Percentiles rank a stretch among this genome's conserved stretches.
phyloP scores from a whole-genome alignment of 2,888 invertebrate species.

The Glyphotaelius pellucidus region DNA sequence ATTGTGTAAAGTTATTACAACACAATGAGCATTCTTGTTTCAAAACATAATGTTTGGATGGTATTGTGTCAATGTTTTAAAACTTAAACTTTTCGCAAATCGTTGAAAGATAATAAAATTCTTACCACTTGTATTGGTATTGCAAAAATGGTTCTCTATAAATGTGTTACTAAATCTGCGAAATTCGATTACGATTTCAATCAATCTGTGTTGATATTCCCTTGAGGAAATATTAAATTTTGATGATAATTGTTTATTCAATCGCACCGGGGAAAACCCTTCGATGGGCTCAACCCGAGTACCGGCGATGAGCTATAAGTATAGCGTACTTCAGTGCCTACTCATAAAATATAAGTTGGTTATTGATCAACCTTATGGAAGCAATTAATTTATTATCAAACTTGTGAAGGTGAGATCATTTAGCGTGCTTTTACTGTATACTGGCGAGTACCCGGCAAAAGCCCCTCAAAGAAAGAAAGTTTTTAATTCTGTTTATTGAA shows the following conservation, averaged over 20 bases:
- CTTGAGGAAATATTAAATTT: neutral
- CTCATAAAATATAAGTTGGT: neutral
- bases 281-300: neutral
- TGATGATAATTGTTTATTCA: neutral
- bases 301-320: neutral
- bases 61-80: neutral
- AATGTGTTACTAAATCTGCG: neutral
- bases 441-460: too few species aligned
- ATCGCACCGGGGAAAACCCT: neutral
- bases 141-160: neutral
- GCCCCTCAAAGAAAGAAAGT: too few species aligned
- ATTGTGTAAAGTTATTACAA: slow-evolving; percentile 22
- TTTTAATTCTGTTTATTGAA: too few species aligned
- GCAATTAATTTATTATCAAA: neutral
- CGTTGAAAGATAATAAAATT: neutral
- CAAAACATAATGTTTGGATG: neutral
- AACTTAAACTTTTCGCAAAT: neutral
- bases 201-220: neutral
- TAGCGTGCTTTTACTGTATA: neutral
- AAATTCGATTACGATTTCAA: neutral
- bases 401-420: neutral
- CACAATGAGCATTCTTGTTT: neutral
- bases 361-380: neutral
- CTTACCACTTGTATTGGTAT: too few species aligned
- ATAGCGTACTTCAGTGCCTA: neutral